Evolutionary conservation across 2,113 vertebrate species (phyloP).

Genomic region (Chaetorhynchus papuensis): DNA sequence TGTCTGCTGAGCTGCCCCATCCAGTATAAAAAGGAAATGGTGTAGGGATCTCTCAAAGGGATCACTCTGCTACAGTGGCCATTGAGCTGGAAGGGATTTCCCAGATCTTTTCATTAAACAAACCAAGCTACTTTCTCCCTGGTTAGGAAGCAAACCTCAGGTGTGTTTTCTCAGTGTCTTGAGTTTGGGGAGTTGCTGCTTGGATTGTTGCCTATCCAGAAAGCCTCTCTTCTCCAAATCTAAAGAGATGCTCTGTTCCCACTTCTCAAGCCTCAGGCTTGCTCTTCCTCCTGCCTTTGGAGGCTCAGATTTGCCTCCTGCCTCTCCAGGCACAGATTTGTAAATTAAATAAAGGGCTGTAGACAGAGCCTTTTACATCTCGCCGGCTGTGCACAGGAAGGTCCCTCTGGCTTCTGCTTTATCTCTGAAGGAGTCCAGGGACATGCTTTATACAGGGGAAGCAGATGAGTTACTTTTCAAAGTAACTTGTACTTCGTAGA

Average conservation of each 20-base stretch:
- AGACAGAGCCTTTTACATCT: background rate
- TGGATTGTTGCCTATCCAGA: background rate
- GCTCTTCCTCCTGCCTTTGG: background rate
- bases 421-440: background rate
- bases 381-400: background rate
- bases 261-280: background rate
- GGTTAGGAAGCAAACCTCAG: background rate
- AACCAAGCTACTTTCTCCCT: background rate
- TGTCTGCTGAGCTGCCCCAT: background rate
- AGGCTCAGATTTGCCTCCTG: background rate
- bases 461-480: background rate
- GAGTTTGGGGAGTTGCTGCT: constrained; percentile 27
- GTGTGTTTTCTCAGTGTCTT: background rate
- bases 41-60: background rate
- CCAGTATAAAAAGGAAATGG: accelerated
- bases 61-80: background rate
- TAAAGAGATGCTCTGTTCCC: constrained; percentile 23
- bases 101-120: background rate
- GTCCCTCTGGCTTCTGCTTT: background rate
- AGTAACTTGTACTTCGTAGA: background rate
- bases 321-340: background rate
- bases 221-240: background rate
- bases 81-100: background rate
- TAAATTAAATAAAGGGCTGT: background rate
- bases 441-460: accelerated